These are phyloP conservation scores for Rhegmatorhina hoffmannsi DNA, from an alignment of 2,113 vertebrate species.

Conservation along the genomic window DNA sequence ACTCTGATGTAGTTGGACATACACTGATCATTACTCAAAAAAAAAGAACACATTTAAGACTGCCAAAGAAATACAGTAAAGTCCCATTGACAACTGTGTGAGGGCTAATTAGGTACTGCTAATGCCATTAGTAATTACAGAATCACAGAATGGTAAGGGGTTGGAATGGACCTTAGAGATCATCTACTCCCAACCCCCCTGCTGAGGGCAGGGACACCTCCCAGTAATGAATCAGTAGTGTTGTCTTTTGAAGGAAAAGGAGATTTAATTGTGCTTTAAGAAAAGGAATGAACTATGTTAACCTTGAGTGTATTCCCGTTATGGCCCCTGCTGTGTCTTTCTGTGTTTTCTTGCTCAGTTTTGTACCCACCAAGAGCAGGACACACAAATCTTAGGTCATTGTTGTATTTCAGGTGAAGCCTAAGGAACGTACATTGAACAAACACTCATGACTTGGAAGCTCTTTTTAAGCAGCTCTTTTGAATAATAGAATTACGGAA, in stretches of 20 bases:
- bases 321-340: neutral
- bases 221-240: neutral
- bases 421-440: neutral
- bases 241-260: neutral
- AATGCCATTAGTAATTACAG: neutral
- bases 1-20: neutral
- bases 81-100: neutral
- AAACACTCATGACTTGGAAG: neutral
- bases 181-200: neutral
- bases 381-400: accelerated
- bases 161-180: neutral
- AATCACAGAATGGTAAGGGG: neutral
- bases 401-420: neutral
- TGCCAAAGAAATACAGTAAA: neutral
- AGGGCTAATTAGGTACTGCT: neutral
- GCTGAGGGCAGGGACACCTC: neutral
- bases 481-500: neutral
- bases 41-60: neutral
- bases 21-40: neutral
- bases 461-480: neutral
- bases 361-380: neutral
- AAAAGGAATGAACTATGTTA: neutral
- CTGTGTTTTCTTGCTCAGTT: neutral
- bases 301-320: neutral
- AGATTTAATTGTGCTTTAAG: neutral